These are phyloP conservation scores for Arenaria interpres DNA, from an alignment of 2,113 vertebrate species.

Conservation along the genomic window DNA sequence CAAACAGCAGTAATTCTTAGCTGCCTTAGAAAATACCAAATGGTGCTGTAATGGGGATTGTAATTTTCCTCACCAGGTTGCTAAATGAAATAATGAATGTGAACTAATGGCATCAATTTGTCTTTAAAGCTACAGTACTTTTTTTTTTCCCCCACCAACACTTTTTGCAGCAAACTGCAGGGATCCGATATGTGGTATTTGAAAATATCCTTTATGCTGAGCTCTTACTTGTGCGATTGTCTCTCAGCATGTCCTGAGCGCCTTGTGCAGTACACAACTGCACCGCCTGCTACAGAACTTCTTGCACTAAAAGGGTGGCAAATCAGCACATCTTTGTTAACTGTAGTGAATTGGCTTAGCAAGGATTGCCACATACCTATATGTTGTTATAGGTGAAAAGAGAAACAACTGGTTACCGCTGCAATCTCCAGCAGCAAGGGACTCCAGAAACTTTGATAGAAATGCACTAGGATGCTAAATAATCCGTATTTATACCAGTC, in stretches of 20 bases:
- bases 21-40: conserved; percentile 17
- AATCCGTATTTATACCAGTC: neutral
- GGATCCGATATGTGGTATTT: neutral
- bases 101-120: neutral
- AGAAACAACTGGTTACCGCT: neutral
- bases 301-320: neutral
- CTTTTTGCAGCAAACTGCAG: neutral
- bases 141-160: neutral
- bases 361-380: neutral
- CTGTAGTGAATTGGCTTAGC: neutral
- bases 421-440: neutral
- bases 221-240: too few species aligned
- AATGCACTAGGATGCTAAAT: neutral
- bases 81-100: conserved; percentile 1
- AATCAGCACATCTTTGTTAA: neutral
- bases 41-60: neutral
- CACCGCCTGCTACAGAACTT: neutral
- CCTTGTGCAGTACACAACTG: neutral
- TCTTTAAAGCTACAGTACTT: neutral
- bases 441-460: neutral
- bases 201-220: neutral
- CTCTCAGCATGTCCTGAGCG: neutral
- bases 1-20: neutral
- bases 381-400: neutral
- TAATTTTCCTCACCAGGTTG: conserved; percentile 19